phyloP scores from a whole-genome alignment of 2,113 vertebrate species.

The Poicephalus meyeri region DNA sequence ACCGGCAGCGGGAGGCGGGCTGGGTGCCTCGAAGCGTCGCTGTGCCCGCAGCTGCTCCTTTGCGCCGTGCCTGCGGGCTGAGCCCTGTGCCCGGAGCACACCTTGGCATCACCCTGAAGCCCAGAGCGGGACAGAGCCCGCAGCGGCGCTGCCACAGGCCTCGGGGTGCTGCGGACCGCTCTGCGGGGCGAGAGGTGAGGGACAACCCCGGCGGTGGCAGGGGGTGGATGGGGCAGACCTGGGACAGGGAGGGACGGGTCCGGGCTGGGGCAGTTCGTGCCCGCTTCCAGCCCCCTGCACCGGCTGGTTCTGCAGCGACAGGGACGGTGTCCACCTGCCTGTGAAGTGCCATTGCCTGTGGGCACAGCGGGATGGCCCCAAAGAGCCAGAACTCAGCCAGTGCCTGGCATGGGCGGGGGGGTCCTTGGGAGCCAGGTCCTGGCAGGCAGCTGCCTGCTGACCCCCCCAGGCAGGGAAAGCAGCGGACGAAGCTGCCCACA shows the following conservation, averaged over 20 bases:
- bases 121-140: neutral
- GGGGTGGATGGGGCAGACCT: neutral
- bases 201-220: neutral
- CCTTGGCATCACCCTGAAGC: neutral
- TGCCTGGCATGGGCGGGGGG: accelerated
- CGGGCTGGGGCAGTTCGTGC: accelerated
- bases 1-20: slow-evolving; percentile 23
- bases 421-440: neutral
- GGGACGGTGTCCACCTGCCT: neutral
- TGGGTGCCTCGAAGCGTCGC: neutral
- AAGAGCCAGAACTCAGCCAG: neutral
- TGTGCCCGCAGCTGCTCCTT: neutral
- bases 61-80: neutral
- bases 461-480: neutral
- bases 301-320: too few species aligned
- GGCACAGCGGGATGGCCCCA: neutral
- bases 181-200: neutral
- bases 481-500: neutral
- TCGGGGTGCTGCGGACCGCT: neutral
- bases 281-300: neutral
- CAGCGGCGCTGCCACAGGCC: neutral
- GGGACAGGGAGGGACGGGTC: neutral
- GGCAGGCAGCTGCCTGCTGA: neutral
- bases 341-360: accelerated
- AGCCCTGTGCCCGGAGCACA: neutral